Evolutionary conservation across 2,888 invertebrate species (phyloP), one percentile per base, ranked within the genome.

Genomic region (Ormyrus labotus): DNA sequence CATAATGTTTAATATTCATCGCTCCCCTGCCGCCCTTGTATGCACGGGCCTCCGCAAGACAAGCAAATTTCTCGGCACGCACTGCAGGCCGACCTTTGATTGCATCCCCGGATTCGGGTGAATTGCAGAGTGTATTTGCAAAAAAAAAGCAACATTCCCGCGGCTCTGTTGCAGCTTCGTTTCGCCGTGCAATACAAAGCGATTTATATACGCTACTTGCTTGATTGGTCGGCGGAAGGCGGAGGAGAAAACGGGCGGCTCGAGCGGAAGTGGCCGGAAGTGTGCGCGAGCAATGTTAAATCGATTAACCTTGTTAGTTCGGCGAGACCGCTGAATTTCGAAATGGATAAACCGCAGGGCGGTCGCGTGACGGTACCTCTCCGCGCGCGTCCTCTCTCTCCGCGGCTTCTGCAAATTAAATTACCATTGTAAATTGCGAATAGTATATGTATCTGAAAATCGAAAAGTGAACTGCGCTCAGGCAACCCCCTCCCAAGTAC

Each of bases 251-350:
- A 73, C 64, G 48, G 48, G 64, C 19, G 57, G 67, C 34, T 13
- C 19, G 55, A 45, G 45, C 65, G 61, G 71, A 77, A 73, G 58
- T 65, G 73, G 48, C 45, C 69, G 64, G 60, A 64, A 74, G 65
- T 68, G 61, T 45, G 51, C 45, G 71, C 68, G 71, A 69, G 74
- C 78, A 78, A 80, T 83, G 76, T 73, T 80, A 83, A 82, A 83
- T 84, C 83, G 84, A 83, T 84, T 83, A 83, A 67, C 73, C 78
- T 80, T 74, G 81, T 83, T 82, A 71, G 82, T 63, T 64, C 57
- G 58, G 55, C 70, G 19, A 48, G 65, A 73, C 61, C 73, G 45
- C 64, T 77, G 74, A 80, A 81, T 82, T 78, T 80, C 79, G 74
- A 82, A 82, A 82, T 76, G 72, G 79, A 83, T 82, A 71, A 83